A percentile compares a stretch with the other conserved stretches of the same genome.
Evolutionary conservation across 2,113 vertebrate genomes (phyloP).

Genomic region (Embiotoca jacksoni): DNA sequence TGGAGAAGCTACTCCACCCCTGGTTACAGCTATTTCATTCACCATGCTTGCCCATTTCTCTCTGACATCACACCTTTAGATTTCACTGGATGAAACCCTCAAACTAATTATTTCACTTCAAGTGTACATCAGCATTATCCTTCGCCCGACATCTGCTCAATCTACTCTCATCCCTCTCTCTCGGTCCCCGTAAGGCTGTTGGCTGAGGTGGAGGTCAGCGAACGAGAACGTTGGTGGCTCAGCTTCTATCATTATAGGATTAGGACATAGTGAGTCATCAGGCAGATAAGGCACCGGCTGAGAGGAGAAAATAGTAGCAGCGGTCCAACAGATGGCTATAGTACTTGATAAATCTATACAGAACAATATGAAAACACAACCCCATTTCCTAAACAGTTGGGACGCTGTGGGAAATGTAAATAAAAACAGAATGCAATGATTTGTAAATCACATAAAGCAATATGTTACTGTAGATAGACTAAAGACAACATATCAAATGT

Average conservation of each 20-base stretch:
- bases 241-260: slow-evolving; percentile 64
- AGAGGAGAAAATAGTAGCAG: slow-evolving; percentile 10
- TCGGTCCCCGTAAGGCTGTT: slow-evolving; percentile 35
- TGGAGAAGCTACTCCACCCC: no score
- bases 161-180: slow-evolving; percentile 8
- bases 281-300: slow-evolving; percentile 44
- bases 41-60: no score
- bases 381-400: no score
- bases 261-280: slow-evolving; percentile 63
- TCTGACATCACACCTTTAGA: neutral
- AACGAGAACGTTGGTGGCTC: slow-evolving; percentile 55
- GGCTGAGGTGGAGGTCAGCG: slow-evolving; percentile 46
- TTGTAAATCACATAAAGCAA: no score
- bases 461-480: no score
- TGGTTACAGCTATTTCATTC: no score
- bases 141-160: neutral
- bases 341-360: neutral
- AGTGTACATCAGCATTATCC: neutral
- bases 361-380: no score
- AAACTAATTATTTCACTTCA: slow-evolving; percentile 1
- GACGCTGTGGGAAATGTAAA: no score
- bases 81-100: neutral
- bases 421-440: no score
- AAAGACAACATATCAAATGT: no score
- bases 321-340: slow-evolving; percentile 2